Conservation (phyloP, 2,113 vertebrate genomes). For the Ciconia boyciana region DNA sequence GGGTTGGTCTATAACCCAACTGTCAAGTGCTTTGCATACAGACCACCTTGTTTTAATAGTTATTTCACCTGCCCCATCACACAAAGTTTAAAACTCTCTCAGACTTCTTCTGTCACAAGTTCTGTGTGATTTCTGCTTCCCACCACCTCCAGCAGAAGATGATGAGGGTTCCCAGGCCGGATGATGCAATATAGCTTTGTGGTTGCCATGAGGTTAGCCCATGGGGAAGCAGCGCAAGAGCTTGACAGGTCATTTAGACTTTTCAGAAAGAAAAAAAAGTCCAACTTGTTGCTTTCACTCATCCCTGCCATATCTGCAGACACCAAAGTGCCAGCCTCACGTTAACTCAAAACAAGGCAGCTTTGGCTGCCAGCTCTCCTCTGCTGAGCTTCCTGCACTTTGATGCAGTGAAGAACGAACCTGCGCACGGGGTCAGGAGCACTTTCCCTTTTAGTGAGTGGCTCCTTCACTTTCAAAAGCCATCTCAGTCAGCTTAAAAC, state of each 20-base stretch:
- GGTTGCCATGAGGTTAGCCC: neutral
- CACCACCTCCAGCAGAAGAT: fast-evolving
- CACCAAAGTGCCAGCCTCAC: neutral
- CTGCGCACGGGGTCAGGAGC: fast-evolving
- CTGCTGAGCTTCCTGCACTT: neutral
- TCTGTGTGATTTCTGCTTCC: neutral
- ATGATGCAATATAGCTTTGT: neutral
- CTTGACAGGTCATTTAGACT: neutral
- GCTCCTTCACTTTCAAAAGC: neutral
- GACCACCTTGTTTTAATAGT: neutral
- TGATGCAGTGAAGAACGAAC: neutral
- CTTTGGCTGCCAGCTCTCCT: neutral
- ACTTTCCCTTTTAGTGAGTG: neutral
- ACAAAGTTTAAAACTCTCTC: neutral
- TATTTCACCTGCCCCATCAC: neutral
- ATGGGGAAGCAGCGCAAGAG: neutral
- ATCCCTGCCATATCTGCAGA: neutral
- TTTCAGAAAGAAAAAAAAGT: neutral
- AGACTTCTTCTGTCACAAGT: neutral
- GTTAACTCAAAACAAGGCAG: neutral
- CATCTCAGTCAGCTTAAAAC: neutral
- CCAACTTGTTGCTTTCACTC: neutral
- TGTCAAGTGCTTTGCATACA: neutral
- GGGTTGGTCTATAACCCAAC: neutral
- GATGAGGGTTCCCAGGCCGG: neutral